Evolutionary conservation across 1,140 invertebrate species (phyloP), one percentile per base, ranked within the genome.

Genomic region (Drosophila repletoides): DNA sequence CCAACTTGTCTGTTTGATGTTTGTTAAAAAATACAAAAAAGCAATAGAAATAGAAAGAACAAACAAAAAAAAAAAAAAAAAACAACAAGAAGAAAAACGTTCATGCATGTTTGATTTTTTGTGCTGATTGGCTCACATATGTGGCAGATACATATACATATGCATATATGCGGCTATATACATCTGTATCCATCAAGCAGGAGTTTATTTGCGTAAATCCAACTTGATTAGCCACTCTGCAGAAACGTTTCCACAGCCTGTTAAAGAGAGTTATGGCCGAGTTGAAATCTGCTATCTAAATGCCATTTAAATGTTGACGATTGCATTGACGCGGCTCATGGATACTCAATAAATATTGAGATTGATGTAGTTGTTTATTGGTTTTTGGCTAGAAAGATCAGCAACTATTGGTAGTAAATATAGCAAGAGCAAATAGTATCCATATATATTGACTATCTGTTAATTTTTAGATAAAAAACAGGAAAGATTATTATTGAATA

Each of bases 41-140:
- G 45, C 22, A 9, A 5, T n/a, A 43, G 19, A n/a, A n/a, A n/a
- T n/a, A n/a, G n/a, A n/a, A n/a, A 21, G 24, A 15, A 21, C 2
- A n/a, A 17, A 29, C 26, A 22, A 33, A 58, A 58, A 31, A 31
- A 52, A 22, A 52, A 31, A 9, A 5, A 12, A 43, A 24, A 22
- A 52, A 31, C 5, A 5, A 12, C 33, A 24, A 21, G 17, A 40
- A 21, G n/a, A 40, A 29, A 56, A 43, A 66, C 55, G 60, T 60
- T 67, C 58, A 76, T 81, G 76, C 76, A 65, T 72, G 63, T 71
- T 77, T 46, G 61, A 49, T 60, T 65, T 75, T 58, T 65, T 51
- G 63, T 70, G 70, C 63, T 77, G 48, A 77, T 72, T 77, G 69
- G 70, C 65, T 56, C 53, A 52, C 48, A 73, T n/a, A n/a, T 73